Evolutionary conservation across 1,140 invertebrate genomes (phyloP).

Genomic region (Arion vulgaris): DNA sequence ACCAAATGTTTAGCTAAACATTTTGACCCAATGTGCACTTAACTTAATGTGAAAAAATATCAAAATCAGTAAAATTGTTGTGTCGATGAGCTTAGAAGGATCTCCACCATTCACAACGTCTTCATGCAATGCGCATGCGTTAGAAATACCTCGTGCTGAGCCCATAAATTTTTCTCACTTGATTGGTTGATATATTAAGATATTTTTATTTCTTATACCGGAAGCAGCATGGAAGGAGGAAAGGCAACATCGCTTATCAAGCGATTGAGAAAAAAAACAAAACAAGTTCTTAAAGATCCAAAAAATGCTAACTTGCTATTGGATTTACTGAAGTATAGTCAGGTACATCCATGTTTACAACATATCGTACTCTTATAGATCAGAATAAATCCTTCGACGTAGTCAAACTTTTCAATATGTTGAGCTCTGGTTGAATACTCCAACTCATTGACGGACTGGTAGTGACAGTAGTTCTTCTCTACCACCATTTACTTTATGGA

Average conservation of each 20-base stretch:
- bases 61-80: not conserved
- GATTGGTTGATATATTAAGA: slow-evolving; percentile 17
- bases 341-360: no score
- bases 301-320: slow-evolving; percentile 60
- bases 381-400: no score
- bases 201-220: slow-evolving; percentile 15
- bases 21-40: slow-evolving; percentile 54
- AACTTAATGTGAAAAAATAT: not conserved
- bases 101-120: not conserved
- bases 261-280: slow-evolving; percentile 42
- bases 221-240: slow-evolving; percentile 27
- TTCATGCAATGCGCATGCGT: slow-evolving; percentile 23
- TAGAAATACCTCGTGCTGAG: not conserved
- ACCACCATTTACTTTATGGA: no score
- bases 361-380: no score
- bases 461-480: no score
- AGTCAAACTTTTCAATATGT: no score
- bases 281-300: slow-evolving; percentile 48
- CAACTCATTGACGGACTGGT: no score
- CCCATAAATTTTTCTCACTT: not conserved
- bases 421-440: no score
- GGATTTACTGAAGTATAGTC: slow-evolving; percentile 53
- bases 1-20: slow-evolving; percentile 62
- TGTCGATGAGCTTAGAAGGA: not conserved
- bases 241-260: not conserved